Conservation (phyloP, 2,797 vertebrate genomes). For the Glossophaga mutica region DNA sequence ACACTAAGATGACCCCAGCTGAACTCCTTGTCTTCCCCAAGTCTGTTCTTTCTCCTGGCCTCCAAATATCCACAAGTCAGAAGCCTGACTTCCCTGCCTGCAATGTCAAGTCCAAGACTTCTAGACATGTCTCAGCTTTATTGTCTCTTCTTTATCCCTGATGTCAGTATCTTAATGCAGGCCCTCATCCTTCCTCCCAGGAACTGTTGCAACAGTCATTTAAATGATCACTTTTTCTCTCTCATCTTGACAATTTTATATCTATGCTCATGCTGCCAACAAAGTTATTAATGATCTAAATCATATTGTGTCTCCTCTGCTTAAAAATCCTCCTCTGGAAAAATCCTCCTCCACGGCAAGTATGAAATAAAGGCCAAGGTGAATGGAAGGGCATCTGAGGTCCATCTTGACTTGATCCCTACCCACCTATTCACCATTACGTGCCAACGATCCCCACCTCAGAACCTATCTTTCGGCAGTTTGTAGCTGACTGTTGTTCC, state of each 20-base stretch:
- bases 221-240: not conserved
- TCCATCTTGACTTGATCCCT: not conserved
- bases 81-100: not conserved
- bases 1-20: not conserved
- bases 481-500: conserved; percentile 32
- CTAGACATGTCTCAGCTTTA: not conserved
- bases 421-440: not conserved
- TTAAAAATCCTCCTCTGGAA: conserved; percentile 21
- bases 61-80: not conserved
- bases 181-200: not conserved
- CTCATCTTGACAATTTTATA: not conserved
- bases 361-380: conserved; percentile 34
- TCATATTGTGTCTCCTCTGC: not conserved
- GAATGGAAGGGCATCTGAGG: conserved; percentile 26
- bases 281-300: conserved; percentile 55
- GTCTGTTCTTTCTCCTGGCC: not conserved
- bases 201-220: not conserved
- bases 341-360: not conserved
- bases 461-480: conserved; percentile 44
- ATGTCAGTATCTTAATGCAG: not conserved
- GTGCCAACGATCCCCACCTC: not conserved
- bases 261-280: not conserved
- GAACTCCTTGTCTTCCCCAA: not conserved
- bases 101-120: not conserved
- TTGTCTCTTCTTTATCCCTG: not conserved